Evolutionary conservation across 92 coral and sea anemone species (phyloP).

Genomic region (Heteractis magnifica): DNA sequence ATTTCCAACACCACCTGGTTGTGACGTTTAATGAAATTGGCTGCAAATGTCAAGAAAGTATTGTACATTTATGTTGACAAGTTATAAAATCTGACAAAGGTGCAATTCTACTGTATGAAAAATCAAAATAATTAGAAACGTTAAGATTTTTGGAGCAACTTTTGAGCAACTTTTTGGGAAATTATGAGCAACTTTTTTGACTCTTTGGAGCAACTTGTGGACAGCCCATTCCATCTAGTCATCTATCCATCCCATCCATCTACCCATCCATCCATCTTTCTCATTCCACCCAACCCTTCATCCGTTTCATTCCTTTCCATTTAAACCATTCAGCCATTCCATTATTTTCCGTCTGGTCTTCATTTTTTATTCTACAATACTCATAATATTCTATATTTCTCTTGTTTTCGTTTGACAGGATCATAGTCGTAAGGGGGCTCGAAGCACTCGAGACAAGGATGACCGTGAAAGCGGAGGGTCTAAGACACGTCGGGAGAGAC

Average conservation of each 20-base stretch:
- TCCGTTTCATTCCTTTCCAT: not conserved
- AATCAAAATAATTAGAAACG: too few species aligned
- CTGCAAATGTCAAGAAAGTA: too few species aligned
- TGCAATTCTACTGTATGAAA: too few species aligned
- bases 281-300: not conserved
- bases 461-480: slow-evolving; percentile 88
- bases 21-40: too few species aligned
- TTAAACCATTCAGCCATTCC: not conserved
- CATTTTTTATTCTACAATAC: not conserved
- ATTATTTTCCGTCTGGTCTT: not conserved
- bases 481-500: slow-evolving; percentile 87
- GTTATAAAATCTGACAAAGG: too few species aligned
- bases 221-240: not conserved
- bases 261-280: not conserved
- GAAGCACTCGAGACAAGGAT: slow-evolving; percentile 76
- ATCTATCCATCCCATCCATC: not conserved
- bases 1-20: too few species aligned
- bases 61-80: too few species aligned
- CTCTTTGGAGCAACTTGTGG: too few species aligned
- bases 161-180: too few species aligned
- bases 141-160: too few species aligned
- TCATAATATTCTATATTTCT: not conserved
- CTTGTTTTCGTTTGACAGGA: slow-evolving; percentile 47
- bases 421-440: slow-evolving; percentile 77
- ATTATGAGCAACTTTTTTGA: too few species aligned